Base-by-base conservation (phyloP, 2,888 invertebrate genomes). In the Philopedon plagiatum region DNA sequence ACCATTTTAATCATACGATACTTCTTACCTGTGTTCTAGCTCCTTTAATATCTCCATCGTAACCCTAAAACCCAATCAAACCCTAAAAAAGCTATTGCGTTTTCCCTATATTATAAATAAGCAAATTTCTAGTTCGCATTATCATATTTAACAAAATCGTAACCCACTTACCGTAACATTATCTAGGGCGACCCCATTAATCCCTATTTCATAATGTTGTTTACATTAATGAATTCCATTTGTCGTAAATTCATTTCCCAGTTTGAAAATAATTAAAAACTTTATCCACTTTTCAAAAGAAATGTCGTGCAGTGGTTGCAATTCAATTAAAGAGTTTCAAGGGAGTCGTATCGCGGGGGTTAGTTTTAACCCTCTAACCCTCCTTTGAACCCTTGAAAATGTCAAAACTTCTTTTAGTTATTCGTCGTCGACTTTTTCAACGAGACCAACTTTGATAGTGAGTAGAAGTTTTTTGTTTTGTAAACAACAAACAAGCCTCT, bases 221-320 rank as follows among this genome's bases (percentile, higher is more conserved):
- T 61, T 44, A 44, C 41, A 61, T 61, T 61, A 61, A 61, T 61
- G 61, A 61, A 82, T 82, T 81, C 81, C 82, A 82, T 82, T 82
- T 82, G 83, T 82, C 81, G 81, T 81, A 80, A 81, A 82, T 83
- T 82, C 82, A 83, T 83, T 82, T 82, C 81, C 80, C 81, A 81
- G 82, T 82, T 83, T 83, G 81, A 81, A 83, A 84, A 84, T 84
- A 83, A 84, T 84, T 83, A 83, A 84, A 84, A 84, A 84, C 83
- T 83, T 84, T 83, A 81, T 81, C 80, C 82, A 82, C 82, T 83
- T 83, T 78, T 81, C 81, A 83, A 82, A 68, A 82, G 83, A 83
- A 83, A 84, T 82, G 83, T 81, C 84, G 82, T 83, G 81, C 82
- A 82, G 82, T 82, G 82, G 83, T 83, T 83, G 83, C 83, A 83